Evolutionary conservation across 2,113 vertebrate genomes (phyloP), one percentile per base, ranked within the genome.

Genomic region (Lepisosteus osseus): DNA sequence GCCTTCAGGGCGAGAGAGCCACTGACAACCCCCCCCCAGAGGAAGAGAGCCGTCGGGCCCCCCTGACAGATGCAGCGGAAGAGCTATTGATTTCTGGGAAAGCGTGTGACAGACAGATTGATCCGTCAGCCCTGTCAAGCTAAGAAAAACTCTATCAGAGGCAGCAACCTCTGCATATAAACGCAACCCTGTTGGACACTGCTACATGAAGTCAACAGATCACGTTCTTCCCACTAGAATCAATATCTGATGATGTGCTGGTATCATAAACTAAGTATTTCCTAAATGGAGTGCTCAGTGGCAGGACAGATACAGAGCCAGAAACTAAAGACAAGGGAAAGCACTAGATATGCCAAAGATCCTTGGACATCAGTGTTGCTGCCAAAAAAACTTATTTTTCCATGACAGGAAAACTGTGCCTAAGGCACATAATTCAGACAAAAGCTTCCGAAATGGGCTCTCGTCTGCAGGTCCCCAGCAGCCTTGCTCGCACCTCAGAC

Each of bases 121-220:
- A 64, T 74, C 41, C 29, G 47, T 8, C 5, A 57, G 54, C n/a
- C 61, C 12, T 65, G 67, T 69, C 72, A 65, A 59, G 43, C 17
- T 42, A 61, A 65, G 13, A 67, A 74, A 63, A 74, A 69, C 61
- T 74, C 59, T 29, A 69, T 64, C 72, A 69, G 51, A 45, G 40
- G 61, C 14, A 12, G 40, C 64, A 62, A 70, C 13, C 17, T 59
- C 3, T n/a, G n/a, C 45, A 13, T 59, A 54, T 29, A 65, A 6
- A 43, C 6, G 9, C 7, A 8, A 4, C 29, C 62, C 14, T 55
- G 8, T 14, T 57, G 47, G 47, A 6, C 44, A 54, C 9, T 15
- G 4, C 17, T 14, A 8, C 14, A 42, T 44, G 41, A 61, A 54
- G 17, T 42, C 15, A 12, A 12, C 61, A 8, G 41, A 56, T 56